These are phyloP conservation scores for Prunella strophiata DNA, from an alignment of 2,797 vertebrate genomes.

Conservation along the genomic window DNA sequence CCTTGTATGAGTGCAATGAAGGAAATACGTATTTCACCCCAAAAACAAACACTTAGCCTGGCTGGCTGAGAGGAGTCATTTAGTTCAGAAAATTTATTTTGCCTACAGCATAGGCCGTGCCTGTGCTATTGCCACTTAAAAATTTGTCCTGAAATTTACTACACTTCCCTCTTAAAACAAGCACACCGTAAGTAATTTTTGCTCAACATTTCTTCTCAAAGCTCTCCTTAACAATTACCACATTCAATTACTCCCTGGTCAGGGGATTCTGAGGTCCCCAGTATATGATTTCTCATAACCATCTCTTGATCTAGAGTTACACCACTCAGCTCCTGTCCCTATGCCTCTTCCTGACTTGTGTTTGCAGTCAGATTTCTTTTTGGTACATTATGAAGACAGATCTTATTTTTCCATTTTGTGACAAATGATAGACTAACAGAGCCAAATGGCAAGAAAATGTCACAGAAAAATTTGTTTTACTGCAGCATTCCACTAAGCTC, in stretches of 20 bases:
- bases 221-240: constrained; percentile 32
- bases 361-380: constrained; percentile 35
- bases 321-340: neutral
- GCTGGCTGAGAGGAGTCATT: constrained; percentile 46
- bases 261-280: constrained; percentile 22
- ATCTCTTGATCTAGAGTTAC: constrained; percentile 40
- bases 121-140: constrained; percentile 41
- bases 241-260: constrained; percentile 18
- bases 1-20: neutral
- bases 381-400: constrained; percentile 32
- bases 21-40: constrained; percentile 28
- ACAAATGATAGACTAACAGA: constrained; percentile 61
- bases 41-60: constrained; percentile 36
- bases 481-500: constrained; percentile 44
- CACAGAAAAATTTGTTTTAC: constrained; percentile 44
- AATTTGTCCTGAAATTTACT: constrained; percentile 62
- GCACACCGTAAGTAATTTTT: neutral
- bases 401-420: constrained; percentile 63
- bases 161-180: constrained; percentile 58
- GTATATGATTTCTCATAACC: constrained; percentile 31
- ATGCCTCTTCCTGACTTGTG: neutral
- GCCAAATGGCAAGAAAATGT: constrained; percentile 59
- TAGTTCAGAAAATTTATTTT: constrained; percentile 49
- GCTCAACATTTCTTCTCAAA: constrained; percentile 31
- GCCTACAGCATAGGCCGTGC: neutral